Evolutionary conservation across 2,888 invertebrate genomes (phyloP), one percentile per base, ranked within the genome.

Genomic region (Neelides folsomi): DNA sequence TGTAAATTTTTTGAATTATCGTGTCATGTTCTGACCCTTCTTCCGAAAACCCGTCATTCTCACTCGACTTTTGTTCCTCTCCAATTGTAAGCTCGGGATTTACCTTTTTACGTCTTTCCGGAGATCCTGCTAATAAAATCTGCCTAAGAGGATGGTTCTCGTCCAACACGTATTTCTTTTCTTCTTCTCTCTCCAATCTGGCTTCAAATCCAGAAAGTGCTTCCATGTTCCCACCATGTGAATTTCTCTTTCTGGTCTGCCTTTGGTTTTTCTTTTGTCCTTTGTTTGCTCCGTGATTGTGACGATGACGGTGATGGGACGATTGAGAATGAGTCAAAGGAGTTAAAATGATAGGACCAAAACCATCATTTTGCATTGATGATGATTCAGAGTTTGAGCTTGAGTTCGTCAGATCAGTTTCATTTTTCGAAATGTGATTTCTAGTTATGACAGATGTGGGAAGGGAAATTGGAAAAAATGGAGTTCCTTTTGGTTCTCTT

Each of bases 101-200:
- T 27, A 3, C 27, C 27, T 27, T 27, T 27, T 27, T 27, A 27
- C 27, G 27, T 7, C 44, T 47, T 43, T 20, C 48, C 10, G 38
- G 52, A 47, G 35, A 37, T 44, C 8, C 52, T 8, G 58, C 45
- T 10, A 58, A 58, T 19, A 64, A 52, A 50, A 64, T 62, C 4
- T 57, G 51, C 16, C 59, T 45, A 12, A 64, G 49, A 9, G 64
- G 64, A 50, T 64, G 64, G 49, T 62, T 56, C 8, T 55, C 56
- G 37, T 58, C 57, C n/a, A 64, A 50, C 5, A 37, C 40, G 46
- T 56, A 63, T 41, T 15, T 47, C 4, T 45, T 40, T 10, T n/a
- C 38, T 4, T 12, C 20, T 2, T 13, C 15, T 36, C 9, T n/a
- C 15, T 16, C 16, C 5, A 35, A 36, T 35, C 10, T n/a, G 19